phyloP scores from a whole-genome alignment of 2,888 invertebrate genomes.

The Capitulum mitella region DNA sequence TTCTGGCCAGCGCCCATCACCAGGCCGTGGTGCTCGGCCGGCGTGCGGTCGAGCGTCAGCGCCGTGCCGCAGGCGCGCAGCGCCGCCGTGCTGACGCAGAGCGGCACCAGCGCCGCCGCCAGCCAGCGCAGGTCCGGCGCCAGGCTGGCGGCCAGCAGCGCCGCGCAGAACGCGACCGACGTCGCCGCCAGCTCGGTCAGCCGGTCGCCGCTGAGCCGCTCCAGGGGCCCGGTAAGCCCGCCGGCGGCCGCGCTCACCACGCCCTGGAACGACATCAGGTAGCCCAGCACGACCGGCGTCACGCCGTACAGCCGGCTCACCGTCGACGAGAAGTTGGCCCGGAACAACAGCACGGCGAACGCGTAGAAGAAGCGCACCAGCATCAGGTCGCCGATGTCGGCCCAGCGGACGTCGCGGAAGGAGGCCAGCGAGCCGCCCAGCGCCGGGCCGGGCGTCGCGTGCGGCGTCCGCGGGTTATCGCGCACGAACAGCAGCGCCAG shows the following conservation, averaged over 20 bases:
- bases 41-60: conserved; percentile 39
- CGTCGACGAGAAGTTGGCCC: conserved; percentile 41
- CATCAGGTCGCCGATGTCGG: conserved; percentile 42
- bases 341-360: conserved; percentile 41
- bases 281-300: conserved; percentile 41
- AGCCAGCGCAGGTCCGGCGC: conserved; percentile 39
- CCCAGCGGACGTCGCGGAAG: conserved; percentile 40
- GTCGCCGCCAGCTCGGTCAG: conserved; percentile 39
- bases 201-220: conserved; percentile 39
- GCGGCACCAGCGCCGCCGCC: conserved; percentile 39
- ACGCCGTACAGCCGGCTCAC: conserved; percentile 40
- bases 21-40: conserved; percentile 39
- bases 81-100: conserved; percentile 41
- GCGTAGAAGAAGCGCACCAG: conserved; percentile 42
- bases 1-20: conserved; percentile 44
- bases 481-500: neutral
- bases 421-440: conserved; percentile 36
- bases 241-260: conserved; percentile 41
- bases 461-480: neutral
- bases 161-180: conserved; percentile 37
- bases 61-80: conserved; percentile 41
- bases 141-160: conserved; percentile 36
- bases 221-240: conserved; percentile 40
- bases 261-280: conserved; percentile 42
- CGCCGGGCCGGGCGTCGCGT: neutral